Conservation (phyloP, 2,113 vertebrate genomes). For the Corythaeola cristata region DNA sequence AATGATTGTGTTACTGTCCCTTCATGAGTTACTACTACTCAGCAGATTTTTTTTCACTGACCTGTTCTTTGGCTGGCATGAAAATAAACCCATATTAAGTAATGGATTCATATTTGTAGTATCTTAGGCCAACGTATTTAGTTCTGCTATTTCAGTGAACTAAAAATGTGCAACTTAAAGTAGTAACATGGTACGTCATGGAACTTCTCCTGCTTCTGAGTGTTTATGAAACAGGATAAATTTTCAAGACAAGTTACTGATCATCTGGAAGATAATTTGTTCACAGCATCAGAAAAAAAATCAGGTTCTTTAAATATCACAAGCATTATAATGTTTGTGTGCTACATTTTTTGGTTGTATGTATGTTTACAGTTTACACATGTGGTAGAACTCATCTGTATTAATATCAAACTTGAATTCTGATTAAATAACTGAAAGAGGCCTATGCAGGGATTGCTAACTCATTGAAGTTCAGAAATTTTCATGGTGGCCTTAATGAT, state of each 20-base stretch:
- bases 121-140: neutral
- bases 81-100: neutral
- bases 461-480: neutral
- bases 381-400: neutral
- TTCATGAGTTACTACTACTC: neutral
- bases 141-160: neutral
- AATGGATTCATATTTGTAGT: neutral
- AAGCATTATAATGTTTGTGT: neutral
- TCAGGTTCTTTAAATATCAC: neutral
- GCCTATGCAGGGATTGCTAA: neutral
- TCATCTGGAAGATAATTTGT: neutral
- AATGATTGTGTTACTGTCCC: neutral
- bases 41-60: neutral
- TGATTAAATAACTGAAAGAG: neutral
- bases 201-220: neutral
- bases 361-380: neutral
- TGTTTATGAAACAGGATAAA: neutral
- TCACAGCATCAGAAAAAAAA: neutral
- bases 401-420: neutral
- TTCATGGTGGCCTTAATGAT: neutral
- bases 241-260: neutral
- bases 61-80: neutral
- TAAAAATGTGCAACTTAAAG: neutral
- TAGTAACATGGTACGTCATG: neutral
- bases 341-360: neutral